Evolutionary conservation across 2,113 vertebrate genomes (phyloP), one percentile per base, ranked within the genome.

Genomic region (Hemichromis elongatus): DNA sequence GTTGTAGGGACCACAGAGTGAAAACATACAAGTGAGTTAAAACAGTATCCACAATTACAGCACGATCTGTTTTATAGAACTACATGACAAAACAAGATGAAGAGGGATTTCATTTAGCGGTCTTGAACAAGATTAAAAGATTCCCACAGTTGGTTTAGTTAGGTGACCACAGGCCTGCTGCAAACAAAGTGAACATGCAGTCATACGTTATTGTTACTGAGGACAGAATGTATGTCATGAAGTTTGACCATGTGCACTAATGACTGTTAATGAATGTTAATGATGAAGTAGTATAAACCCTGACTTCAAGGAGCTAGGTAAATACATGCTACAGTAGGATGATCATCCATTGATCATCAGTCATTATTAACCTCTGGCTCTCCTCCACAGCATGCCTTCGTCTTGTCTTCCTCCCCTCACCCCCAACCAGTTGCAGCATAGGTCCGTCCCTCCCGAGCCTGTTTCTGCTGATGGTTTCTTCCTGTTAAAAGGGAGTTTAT

Each of bases 31-130:
- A 45, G 37, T 26, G 5, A 70, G 66, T 45, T 45, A 70, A 45
- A 70, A 45, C 66, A 45, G 24, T 45, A 45, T 45, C 21, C 37
- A 45, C 8, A 45, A 45, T 45, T 45, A 16, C 21, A 45, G n/a
- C 1, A 70, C 1, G 37, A 70, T 26, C 37, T 70, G 26, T 70
- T 21, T 70, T 70, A 66, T 37, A 70, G 26, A 70, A 45, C 37
- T 13, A 40, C 0, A 14, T 5, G 4, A 37, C 1, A 35, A 4
- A 61, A 35, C 9, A 63, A 37, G 6, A 37, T n/a, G 0, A 21
- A 68, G n/a, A 13, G 47, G 18, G 47, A 6, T 16, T 16, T 18
- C 16, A 50, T 50, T 21, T 42, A 68, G 33, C 35, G 42, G 28
- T 9, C 11, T 68, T 68, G 1, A 24, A 40, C 40, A n/a, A 40